phyloP scores from a whole-genome alignment of 2,797 vertebrate species.

The Halcyon smyrnensis region DNA sequence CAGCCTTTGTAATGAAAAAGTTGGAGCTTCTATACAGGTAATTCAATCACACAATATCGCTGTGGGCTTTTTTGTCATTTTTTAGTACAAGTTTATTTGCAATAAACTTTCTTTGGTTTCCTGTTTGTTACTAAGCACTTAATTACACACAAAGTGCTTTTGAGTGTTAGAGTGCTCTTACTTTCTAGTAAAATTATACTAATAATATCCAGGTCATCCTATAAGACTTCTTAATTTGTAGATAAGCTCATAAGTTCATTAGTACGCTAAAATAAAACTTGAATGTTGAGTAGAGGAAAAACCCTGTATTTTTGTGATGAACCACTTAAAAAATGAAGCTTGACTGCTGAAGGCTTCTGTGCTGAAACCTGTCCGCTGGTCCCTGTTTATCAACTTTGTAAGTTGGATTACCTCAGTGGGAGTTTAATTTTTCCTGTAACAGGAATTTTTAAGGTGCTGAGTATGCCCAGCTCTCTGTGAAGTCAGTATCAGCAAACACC shows the following conservation, averaged over 20 bases:
- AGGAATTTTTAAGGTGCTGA: not conserved
- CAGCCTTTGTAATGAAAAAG: constrained; percentile 95
- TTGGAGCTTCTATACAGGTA: constrained; percentile 97
- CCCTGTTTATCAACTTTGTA: not conserved
- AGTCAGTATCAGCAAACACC: not conserved
- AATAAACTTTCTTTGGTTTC: not conserved
- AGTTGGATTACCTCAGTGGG: not conserved
- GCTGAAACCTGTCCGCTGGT: not conserved
- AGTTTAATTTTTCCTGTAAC: not conserved
- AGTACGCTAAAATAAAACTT: not conserved
- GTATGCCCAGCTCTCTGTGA: not conserved
- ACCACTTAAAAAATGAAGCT: not conserved
- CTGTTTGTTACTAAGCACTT: not conserved
- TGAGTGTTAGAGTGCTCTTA: not conserved
- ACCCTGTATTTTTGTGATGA: not conserved
- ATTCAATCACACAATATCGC: fast-evolving
- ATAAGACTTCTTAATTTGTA: not conserved
- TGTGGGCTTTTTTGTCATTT: not conserved
- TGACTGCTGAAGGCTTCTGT: not conserved
- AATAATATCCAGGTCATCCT: not conserved
- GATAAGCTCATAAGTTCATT: fast-evolving
- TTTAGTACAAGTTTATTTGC: not conserved
- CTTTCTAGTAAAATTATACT: not conserved
- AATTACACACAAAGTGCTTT: not conserved
- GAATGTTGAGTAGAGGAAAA: not conserved